Evolutionary conservation across 2,888 invertebrate species (phyloP), one percentile per base, ranked within the genome.

Genomic region (Griposia aprilina): DNA sequence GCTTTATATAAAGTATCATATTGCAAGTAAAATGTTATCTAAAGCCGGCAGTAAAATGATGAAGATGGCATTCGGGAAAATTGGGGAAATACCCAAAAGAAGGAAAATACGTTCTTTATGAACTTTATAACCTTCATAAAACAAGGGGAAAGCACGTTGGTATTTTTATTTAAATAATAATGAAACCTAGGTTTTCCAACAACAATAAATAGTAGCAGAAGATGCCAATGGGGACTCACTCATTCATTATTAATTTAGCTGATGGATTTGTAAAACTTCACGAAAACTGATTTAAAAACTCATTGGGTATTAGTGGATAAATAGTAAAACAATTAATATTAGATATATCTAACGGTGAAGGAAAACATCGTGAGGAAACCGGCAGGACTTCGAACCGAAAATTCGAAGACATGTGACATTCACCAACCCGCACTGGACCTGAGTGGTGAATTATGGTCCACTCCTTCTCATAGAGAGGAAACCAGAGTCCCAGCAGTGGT

Each of bases 11-110:
- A 11, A 78, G 45, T 30, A 13, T 41, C 5, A 59, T 23, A 59
- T 59, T 65, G 26, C 23, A 57, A 69, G 11, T 15, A 17, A 83
- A 36, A 41, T 70, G 13, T 69, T 83, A 84, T 69, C 80, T 78
- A 23, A 52, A 68, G 45, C 63, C 50, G 26, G 36, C 45, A 36
- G 26, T 70, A 69, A 78, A 48, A 30, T 69, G 0, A 59, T 79
- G 15, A 57, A 23, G 63, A 71, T 36, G 50, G 15, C 23, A 55
- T 60, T 70, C 8, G 59, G 52, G 41, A 55, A 84, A 84, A 60
- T 66, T 41, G 11, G 13, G 60, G 30, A 70, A 83, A 83, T 57
- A 78, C 50, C 50, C 78, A 57, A 76, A 77, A 36, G 11, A 52
- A 20, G 59, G 57, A 55, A 84, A 79, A 55, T 50, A 68, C 75